phyloP scores from a whole-genome alignment of 53 echinoderm and acorn worm genomes.

The Apostichopus leukothele region DNA sequence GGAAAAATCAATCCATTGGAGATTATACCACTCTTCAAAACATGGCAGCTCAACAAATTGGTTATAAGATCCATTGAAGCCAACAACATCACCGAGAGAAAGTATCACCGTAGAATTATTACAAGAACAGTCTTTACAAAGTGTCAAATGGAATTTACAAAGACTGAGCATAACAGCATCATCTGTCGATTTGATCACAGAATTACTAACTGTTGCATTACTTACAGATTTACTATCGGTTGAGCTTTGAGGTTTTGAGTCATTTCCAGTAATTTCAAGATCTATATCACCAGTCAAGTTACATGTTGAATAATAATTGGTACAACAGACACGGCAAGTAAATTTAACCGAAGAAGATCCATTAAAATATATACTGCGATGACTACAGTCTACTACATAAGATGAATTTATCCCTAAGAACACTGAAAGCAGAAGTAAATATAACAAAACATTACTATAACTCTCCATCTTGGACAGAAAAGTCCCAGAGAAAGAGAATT shows the following conservation, averaged over 20 bases:
- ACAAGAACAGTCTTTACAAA: neutral
- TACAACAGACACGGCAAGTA: neutral
- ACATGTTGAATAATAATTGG: neutral
- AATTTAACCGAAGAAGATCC: neutral
- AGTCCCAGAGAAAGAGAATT: too few species aligned
- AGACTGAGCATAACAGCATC: neutral
- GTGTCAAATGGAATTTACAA: neutral
- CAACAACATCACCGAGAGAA: neutral
- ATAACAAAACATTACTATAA: neutral
- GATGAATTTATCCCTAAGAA: neutral
- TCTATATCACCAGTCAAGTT: neutral
- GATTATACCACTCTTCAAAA: too few species aligned
- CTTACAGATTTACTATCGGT: neutral
- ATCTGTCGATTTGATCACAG: neutral
- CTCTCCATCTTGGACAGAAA: too few species aligned
- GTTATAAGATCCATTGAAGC: slow-evolving; percentile 41
- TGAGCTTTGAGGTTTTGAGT: neutral
- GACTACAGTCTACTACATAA: neutral
- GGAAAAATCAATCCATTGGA: too few species aligned
- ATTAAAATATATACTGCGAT: neutral
- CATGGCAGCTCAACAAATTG: too few species aligned
- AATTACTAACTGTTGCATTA: neutral
- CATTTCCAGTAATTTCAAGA: neutral
- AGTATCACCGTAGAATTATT: neutral
- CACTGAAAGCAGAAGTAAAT: neutral